These are phyloP conservation scores for Thryonomys swinderianus DNA, from an alignment of 2,113 vertebrate genomes.

Conservation along the genomic window DNA sequence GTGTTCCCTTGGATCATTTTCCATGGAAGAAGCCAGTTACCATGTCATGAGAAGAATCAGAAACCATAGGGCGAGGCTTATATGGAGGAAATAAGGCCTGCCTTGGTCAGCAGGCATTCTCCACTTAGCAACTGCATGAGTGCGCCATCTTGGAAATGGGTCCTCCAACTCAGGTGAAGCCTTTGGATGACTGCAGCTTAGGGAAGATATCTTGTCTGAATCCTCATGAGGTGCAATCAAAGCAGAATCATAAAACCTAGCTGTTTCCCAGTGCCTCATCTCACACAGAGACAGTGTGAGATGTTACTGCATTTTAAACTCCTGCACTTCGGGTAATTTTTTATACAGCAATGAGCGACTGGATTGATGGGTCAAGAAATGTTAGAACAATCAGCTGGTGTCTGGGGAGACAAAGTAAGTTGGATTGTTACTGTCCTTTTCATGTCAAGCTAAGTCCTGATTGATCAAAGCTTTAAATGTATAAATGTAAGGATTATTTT, in stretches of 20 bases:
- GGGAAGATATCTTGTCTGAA: background rate
- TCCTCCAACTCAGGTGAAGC: too few relatives aligned
- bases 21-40: background rate
- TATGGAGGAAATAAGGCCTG: background rate
- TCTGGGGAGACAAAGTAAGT: background rate
- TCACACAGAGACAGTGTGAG: background rate
- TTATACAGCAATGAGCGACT: too few relatives aligned
- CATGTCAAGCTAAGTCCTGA: background rate
- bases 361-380: too few relatives aligned
- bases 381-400: background rate
- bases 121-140: background rate
- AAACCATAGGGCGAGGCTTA: too few relatives aligned
- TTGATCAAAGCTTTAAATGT: background rate
- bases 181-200: background rate
- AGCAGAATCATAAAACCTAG: background rate
- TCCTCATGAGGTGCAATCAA: background rate
- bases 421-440: background rate
- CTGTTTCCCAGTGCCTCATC: background rate
- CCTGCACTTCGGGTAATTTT: background rate
- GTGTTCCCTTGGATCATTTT: background rate
- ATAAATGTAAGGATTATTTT: background rate
- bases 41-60: background rate
- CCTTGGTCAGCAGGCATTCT: background rate
- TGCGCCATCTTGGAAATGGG: background rate
- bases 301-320: background rate